phyloP scores from a whole-genome alignment of 2,888 invertebrate species.

The Drosophila eohydei region DNA sequence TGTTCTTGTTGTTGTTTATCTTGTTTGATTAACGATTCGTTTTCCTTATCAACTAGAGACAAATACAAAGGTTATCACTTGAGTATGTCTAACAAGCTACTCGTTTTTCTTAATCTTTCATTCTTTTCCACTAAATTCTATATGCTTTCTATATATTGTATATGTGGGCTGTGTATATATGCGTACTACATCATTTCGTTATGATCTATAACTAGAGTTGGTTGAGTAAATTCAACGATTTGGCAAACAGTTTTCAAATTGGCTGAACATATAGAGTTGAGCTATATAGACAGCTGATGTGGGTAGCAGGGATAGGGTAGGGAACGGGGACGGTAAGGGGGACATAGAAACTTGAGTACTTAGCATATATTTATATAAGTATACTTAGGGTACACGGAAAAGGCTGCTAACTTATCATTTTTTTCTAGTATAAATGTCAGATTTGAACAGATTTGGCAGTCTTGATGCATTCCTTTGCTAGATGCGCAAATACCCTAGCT shows the following conservation, averaged over 20 bases:
- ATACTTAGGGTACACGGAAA: conserved; percentile 2
- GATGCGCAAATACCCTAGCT: background rate
- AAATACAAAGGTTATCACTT: conserved; percentile 80
- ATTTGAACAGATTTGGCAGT: background rate
- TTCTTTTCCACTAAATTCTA: conserved; percentile 61
- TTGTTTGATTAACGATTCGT: conserved; percentile 70
- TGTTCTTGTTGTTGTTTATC: conserved; percentile 18
- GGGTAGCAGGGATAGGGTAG: background rate
- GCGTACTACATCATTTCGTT: conserved; percentile 33
- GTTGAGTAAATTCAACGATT: conserved; percentile 73
- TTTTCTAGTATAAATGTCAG: background rate
- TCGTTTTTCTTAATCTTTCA: conserved; percentile 41
- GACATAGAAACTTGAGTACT: conserved; percentile 39
- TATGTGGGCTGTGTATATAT: conserved; percentile 30
- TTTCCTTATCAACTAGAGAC: conserved; percentile 75
- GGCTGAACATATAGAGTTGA: conserved; percentile 25
- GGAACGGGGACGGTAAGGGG: conserved; percentile 9
- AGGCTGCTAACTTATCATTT: background rate
- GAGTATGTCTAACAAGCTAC: conserved; percentile 78
- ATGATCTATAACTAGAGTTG: conserved; percentile 71
- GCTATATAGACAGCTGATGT: conserved; percentile 18
- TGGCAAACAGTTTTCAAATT: conserved; percentile 75
- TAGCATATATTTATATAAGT: conserved; percentile 10
- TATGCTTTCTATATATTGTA: conserved; percentile 41
- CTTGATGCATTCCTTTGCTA: background rate